Percentiles rank a stretch among this genome's conserved stretches.
phyloP scores from a whole-genome alignment of 2,113 vertebrate genomes.

The Pagrus major region DNA sequence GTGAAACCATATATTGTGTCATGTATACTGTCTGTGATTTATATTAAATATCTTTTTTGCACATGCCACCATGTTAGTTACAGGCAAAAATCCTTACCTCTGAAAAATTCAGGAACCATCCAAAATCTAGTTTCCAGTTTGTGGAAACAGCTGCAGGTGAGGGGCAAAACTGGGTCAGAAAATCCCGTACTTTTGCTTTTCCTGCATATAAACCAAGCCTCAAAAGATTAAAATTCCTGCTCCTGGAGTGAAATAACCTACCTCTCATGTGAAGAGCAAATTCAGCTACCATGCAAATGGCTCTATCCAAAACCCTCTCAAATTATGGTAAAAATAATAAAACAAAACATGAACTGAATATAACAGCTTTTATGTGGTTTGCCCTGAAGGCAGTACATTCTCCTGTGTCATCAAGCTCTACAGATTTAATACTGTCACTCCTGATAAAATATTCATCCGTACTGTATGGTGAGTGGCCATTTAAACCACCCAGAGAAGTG shows the following conservation, averaged over 20 bases:
- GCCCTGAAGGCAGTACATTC: constrained; percentile 7
- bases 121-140: not conserved
- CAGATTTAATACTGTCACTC: constrained; percentile 64
- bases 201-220: not conserved
- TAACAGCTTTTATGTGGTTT: constrained; percentile 13
- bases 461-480: constrained; percentile 61
- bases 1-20: not conserved
- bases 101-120: not conserved
- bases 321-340: constrained; percentile 13
- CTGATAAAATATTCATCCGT: constrained; percentile 71
- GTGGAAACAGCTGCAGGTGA: too few relatives aligned
- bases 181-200: not conserved
- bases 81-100: not conserved
- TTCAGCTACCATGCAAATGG: constrained; percentile 6
- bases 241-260: not conserved
- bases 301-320: not conserved
- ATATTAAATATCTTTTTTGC: not conserved
- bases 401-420: constrained; percentile 41
- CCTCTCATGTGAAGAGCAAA: not conserved
- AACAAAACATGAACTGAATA: not conserved
- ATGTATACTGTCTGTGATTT: not conserved
- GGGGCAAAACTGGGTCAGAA: not conserved
- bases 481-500: constrained; percentile 65
- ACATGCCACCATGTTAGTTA: too few relatives aligned
- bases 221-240: not conserved